These are phyloP conservation scores for Jordanella pulchra DNA, from an alignment of 2,797 vertebrate genomes.

Conservation along the genomic window DNA sequence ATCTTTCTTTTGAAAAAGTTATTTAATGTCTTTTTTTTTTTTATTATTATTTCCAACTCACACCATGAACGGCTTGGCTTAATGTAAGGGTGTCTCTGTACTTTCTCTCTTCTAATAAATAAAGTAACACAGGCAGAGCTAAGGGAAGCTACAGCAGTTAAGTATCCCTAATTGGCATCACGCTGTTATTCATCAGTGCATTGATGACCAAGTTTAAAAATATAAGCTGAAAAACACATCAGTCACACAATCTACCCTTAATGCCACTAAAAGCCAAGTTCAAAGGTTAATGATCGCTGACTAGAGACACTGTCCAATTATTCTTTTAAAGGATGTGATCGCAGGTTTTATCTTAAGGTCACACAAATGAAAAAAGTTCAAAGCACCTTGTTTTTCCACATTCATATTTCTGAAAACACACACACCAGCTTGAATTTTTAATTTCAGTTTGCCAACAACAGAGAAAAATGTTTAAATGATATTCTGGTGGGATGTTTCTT, in stretches of 20 bases:
- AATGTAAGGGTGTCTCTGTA: slow-evolving; percentile 8
- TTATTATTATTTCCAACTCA: not conserved
- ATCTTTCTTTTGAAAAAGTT: not conserved
- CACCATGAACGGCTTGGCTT: slow-evolving; percentile 9
- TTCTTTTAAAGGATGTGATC: slow-evolving; percentile 45
- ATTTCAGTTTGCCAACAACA: not conserved
- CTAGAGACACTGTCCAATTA: slow-evolving; percentile 66
- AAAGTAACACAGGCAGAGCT: slow-evolving; percentile 13
- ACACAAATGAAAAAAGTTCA: slow-evolving; percentile 30
- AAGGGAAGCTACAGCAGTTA: slow-evolving; percentile 33
- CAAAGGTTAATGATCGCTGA: slow-evolving; percentile 74
- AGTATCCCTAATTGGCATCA: slow-evolving; percentile 80
- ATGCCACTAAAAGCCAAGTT: slow-evolving; percentile 75
- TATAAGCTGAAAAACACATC: slow-evolving; percentile 45
- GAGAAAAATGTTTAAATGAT: slow-evolving; percentile 3
- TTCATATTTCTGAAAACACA: slow-evolving; percentile 21
- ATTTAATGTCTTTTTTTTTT: not conserved
- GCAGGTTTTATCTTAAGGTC: slow-evolving; percentile 52
- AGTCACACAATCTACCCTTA: slow-evolving; percentile 75
- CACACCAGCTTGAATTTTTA: not conserved
- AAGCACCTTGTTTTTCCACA: slow-evolving; percentile 13
- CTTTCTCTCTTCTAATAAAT: slow-evolving; percentile 36
- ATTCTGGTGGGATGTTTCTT: slow-evolving; percentile 16
- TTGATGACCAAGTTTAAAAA: slow-evolving; percentile 75
- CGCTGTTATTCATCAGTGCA: slow-evolving; percentile 58